Base-by-base conservation (phyloP, 2,888 invertebrate genomes). In the Eristalinus aeneus region DNA sequence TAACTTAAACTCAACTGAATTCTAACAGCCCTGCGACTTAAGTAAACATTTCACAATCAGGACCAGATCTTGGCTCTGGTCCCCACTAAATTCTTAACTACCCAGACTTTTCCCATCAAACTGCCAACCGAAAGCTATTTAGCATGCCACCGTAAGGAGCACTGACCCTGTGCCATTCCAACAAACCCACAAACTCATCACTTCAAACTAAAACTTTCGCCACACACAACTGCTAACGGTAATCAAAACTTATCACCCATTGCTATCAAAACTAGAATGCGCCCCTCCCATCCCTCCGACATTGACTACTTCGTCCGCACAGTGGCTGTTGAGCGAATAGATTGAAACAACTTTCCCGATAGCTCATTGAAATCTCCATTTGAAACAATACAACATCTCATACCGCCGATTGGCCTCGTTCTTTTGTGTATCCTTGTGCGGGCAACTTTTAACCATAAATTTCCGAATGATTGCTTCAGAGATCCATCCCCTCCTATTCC, bases 381-480 rank as follows among this genome's bases (percentile, higher is more conserved):
- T 58, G 56, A 69, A 69, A 58, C 36, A 69, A 69, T 58, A 27
- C 58, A 39, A 12, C 27, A 54, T 32, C 36, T 46, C 46, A 16
- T 46, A n/a, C 46, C 46, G 46, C 46, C 46, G 46, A 46, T 1
- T 46, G 46, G 16, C 56, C 23, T 56, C 23, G 23, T 56, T 36
- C 12, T 9, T 36, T 34, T 3, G 36, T 36, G 20, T 58, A 20
- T 69, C 36, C 34, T 63, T 23, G 23, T 12, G 16, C n/a, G 46
- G 8, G 5, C 3, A 65, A 58, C 23, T 32, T 75, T 75, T 12
- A 60, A 53, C 60, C 67, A 75, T 67, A 67, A 67, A 67, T 75
- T 60, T 72, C 22, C 23, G 16, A 60, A 60, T 53, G 60, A 61
- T 53, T 75, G 23, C 67, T 63, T 46, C 20, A 22, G 54, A 39